Conservation (phyloP, 2,888 invertebrate genomes). For the Leucophenga montana region DNA sequence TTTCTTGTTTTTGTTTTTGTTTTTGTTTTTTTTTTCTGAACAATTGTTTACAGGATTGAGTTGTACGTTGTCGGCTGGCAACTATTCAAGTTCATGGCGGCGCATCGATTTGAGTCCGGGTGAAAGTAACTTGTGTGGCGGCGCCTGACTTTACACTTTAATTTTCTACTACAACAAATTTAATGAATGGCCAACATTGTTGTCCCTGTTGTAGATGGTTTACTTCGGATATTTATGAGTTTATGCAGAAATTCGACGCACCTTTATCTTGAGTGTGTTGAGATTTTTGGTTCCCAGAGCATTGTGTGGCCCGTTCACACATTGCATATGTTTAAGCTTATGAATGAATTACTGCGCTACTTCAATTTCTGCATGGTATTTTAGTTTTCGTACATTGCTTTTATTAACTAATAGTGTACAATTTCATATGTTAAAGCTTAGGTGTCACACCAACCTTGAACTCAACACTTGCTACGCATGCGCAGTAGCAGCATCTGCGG, state of each 20-base stretch:
- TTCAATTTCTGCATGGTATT: slow-evolving; percentile 30
- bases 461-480: slow-evolving; percentile 40
- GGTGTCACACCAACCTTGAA: slow-evolving; percentile 58
- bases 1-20: background rate
- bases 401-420: no score
- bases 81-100: slow-evolving; percentile 59
- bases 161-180: slow-evolving; percentile 28
- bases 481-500: slow-evolving; percentile 12
- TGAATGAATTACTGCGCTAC: slow-evolving; percentile 46
- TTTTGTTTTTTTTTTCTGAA: background rate
- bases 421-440: background rate
- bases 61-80: background rate
- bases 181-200: slow-evolving; percentile 6
- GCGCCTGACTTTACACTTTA: slow-evolving; percentile 52
- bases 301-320: slow-evolving; percentile 45
- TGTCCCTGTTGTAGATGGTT: background rate
- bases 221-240: slow-evolving; percentile 64
- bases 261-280: background rate
- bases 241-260: slow-evolving; percentile 67
- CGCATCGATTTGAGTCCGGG: slow-evolving; percentile 27
- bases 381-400: slow-evolving; percentile 19
- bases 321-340: slow-evolving; percentile 46
- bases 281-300: slow-evolving; percentile 43
- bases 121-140: slow-evolving; percentile 48
- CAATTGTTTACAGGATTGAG: background rate